Evolutionary conservation across 1,140 invertebrate genomes (phyloP).

Genomic region (Philotrypesis tridentata): DNA sequence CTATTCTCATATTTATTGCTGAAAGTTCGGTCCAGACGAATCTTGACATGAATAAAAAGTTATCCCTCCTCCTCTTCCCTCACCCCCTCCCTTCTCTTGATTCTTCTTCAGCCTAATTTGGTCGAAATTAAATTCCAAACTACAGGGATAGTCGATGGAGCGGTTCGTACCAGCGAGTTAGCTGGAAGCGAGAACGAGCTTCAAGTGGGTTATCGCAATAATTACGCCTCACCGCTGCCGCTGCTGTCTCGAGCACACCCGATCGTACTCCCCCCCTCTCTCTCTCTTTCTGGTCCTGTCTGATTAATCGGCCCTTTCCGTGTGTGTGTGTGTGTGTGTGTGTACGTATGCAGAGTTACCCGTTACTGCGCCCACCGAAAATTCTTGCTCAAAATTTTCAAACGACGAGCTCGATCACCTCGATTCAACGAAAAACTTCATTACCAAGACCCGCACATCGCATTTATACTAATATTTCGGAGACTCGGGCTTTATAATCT

Average conservation of each 20-base stretch:
- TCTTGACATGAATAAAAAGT: too few species aligned
- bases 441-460: too few species aligned
- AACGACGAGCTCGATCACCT: too few species aligned
- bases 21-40: too few species aligned
- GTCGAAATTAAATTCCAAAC: conserved; percentile 3
- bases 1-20: too few species aligned
- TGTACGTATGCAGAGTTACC: too few species aligned
- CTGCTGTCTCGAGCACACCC: conserved; percentile 7
- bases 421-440: background rate
- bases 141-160: background rate
- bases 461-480: background rate
- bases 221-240: background rate
- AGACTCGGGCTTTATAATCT: too few species aligned
- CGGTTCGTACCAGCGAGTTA: background rate
- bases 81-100: background rate
- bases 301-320: conserved; percentile 3
- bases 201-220: conserved; percentile 32
- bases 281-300: background rate
- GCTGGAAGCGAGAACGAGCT: conserved; percentile 6
- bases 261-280: background rate
- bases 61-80: background rate
- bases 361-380: background rate
- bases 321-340: background rate
- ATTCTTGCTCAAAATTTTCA: too few species aligned
- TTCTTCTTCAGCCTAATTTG: background rate